Evolutionary conservation across 2,113 vertebrate genomes (phyloP).

Genomic region (Apodemus speciosus): DNA sequence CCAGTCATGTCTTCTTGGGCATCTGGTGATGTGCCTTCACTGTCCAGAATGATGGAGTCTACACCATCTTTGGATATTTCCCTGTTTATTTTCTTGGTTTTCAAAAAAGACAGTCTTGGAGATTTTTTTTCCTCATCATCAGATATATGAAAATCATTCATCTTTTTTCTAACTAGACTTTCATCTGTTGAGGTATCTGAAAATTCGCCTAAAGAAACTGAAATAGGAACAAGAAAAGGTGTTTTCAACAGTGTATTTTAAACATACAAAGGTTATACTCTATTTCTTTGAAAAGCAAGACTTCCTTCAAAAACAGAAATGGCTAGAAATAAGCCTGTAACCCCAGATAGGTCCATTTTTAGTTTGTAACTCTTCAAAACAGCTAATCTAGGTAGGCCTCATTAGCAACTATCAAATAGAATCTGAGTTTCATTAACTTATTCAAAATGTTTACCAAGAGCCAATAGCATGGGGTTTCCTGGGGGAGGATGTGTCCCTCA

Average conservation of each 20-base stretch:
- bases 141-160: slow-evolving; percentile 85
- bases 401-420: slow-evolving; percentile 5
- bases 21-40: background rate
- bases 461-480: background rate
- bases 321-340: slow-evolving; percentile 32
- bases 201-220: slow-evolving; percentile 75
- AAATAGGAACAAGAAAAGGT: slow-evolving; percentile 64
- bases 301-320: background rate
- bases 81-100: slow-evolving; percentile 70
- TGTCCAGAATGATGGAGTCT: background rate
- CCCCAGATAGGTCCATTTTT: background rate
- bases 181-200: slow-evolving; percentile 75
- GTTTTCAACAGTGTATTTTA: slow-evolving; percentile 12
- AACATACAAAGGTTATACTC: background rate
- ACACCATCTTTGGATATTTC: background rate
- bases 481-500: background rate
- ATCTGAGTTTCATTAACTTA: background rate
- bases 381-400: background rate
- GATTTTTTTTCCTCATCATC: slow-evolving; percentile 84
- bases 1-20: background rate
- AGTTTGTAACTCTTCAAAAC: background rate
- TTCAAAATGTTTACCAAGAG: background rate
- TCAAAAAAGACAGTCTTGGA: slow-evolving; percentile 86
- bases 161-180: slow-evolving; percentile 78
- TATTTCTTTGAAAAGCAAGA: background rate